Evolutionary conservation across 2,797 vertebrate genomes (phyloP).

Genomic region (Petrocephalus schoutedeni): DNA sequence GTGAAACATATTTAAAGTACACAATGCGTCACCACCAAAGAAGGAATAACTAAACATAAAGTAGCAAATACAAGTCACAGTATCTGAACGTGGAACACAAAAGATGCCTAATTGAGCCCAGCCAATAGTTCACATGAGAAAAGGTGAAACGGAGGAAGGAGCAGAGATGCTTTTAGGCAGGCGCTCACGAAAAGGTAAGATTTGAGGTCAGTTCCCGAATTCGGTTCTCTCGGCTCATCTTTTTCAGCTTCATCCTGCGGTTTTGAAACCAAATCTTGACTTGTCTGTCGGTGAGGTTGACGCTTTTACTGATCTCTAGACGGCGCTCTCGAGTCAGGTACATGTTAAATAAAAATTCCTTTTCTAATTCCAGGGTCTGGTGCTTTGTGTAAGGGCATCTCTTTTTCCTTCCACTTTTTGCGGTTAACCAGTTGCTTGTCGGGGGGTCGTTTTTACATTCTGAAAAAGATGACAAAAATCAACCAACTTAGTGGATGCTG

Average conservation of each 20-base stretch:
- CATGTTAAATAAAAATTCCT: slow-evolving; percentile 99
- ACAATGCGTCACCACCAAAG: slow-evolving; percentile 49
- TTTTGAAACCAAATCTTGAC: slow-evolving; percentile 99
- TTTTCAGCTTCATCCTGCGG: slow-evolving; percentile 99
- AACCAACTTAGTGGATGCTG: background rate
- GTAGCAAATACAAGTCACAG: slow-evolving; percentile 54
- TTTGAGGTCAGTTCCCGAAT: slow-evolving; percentile 98
- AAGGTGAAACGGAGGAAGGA: slow-evolving; percentile 17
- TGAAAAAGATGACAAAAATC: slow-evolving; percentile 52
- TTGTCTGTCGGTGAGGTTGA: slow-evolving; percentile 99
- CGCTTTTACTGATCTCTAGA: slow-evolving; percentile 99
- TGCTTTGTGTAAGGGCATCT: slow-evolving; percentile 98
- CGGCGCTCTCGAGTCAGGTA: slow-evolving; percentile 99
- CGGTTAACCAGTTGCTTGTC: slow-evolving; percentile 97
- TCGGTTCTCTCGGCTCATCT: slow-evolving; percentile 98
- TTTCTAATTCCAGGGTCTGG: slow-evolving; percentile 99
- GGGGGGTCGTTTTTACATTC: slow-evolving; percentile 84
- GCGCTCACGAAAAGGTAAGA: slow-evolving; percentile 93
- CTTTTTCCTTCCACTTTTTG: slow-evolving; percentile 98
- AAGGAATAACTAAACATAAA: slow-evolving; percentile 38
- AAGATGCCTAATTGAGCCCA: slow-evolving; percentile 48
- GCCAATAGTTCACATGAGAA: slow-evolving; percentile 39
- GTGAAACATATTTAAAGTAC: slow-evolving; percentile 54
- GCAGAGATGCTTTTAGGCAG: slow-evolving; percentile 33
- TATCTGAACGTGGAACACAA: slow-evolving; percentile 54